phyloP scores from a whole-genome alignment of 2,888 invertebrate species.

The Cephalotes varians region DNA sequence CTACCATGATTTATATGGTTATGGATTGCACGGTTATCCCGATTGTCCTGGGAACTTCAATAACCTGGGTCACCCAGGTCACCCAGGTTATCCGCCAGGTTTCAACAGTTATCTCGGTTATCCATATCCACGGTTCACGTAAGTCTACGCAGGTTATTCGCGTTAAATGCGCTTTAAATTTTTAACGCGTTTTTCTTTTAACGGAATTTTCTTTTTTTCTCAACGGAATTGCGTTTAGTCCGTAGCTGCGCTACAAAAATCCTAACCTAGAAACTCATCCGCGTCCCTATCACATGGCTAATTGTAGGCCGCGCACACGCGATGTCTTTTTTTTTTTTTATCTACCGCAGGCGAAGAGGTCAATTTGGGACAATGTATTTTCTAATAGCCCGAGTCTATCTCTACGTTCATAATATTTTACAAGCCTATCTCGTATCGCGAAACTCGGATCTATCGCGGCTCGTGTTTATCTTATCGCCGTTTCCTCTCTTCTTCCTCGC shows the following conservation, averaged over 20 bases:
- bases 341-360: neutral
- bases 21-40: constrained; percentile 42
- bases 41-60: neutral
- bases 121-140: constrained; percentile 44
- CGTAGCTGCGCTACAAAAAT: neutral
- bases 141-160: constrained; percentile 65
- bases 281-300: neutral
- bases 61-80: neutral
- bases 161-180: constrained; percentile 23
- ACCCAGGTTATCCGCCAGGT: neutral
- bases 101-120: neutral
- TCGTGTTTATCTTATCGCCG: neutral
- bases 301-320: neutral
- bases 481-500: neutral
- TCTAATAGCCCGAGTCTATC: neutral
- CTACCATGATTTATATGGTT: neutral
- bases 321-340: neutral
- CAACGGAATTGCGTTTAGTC: neutral
- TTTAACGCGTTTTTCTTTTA: neutral
- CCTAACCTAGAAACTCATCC: neutral
- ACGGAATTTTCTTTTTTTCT: neutral
- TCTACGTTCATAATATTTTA: constrained; percentile 3
- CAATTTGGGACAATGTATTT: neutral
- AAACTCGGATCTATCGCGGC: neutral
- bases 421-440: too few relatives aligned